Evolutionary conservation across 2,888 invertebrate genomes (phyloP).

Genomic region (Acanthoscelides obtectus): DNA sequence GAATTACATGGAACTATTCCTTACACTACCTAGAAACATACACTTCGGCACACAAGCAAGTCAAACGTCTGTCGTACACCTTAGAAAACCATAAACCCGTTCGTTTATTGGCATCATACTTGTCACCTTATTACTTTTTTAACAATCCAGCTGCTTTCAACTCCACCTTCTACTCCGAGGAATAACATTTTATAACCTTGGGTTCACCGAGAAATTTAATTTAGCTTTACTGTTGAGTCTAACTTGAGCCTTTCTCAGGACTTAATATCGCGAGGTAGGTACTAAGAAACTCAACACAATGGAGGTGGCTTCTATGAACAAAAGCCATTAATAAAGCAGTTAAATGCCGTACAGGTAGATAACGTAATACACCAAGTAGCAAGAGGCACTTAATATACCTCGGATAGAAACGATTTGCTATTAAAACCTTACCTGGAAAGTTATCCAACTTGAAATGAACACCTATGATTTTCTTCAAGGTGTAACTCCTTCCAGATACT

Average conservation of each 20-base stretch:
- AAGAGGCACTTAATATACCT: neutral
- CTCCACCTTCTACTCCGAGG: neutral
- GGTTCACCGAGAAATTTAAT: neutral
- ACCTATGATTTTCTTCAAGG: too few relatives aligned
- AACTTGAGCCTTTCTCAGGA: neutral
- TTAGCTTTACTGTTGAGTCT: neutral
- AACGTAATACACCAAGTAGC: conserved; percentile 5
- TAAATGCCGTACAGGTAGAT: conserved; percentile 28
- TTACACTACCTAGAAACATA: too few relatives aligned
- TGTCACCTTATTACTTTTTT: too few relatives aligned
- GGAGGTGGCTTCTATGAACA: conserved; percentile 13
- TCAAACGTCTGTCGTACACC: neutral
- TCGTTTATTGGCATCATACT: neutral
- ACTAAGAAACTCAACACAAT: neutral
- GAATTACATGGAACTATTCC: too few relatives aligned
- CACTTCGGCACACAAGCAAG: too few relatives aligned
- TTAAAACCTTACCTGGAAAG: neutral
- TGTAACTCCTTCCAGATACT: too few relatives aligned
- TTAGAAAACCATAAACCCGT: neutral
- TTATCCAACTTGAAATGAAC: too few relatives aligned
- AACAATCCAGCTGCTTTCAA: neutral
- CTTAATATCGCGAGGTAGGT: neutral
- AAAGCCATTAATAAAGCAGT: conserved; percentile 31
- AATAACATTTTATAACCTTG: neutral
- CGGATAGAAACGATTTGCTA: neutral